Percentiles rank a stretch among this genome's conserved stretches.
phyloP scores from a whole-genome alignment of 2,888 invertebrate genomes.

The Camponotus fellah region DNA sequence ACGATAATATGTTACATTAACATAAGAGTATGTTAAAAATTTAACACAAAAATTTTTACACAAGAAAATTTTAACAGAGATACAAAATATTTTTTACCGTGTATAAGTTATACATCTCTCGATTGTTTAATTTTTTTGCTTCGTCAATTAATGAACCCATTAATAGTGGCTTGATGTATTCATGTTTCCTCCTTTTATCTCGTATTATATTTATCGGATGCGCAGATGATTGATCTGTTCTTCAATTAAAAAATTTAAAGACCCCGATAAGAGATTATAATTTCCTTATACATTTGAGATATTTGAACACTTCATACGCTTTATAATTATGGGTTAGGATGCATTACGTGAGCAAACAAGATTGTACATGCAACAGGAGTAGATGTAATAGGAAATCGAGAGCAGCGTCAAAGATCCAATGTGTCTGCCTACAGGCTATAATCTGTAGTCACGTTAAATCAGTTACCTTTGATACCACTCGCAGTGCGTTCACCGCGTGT shows the following conservation, averaged over 20 bases:
- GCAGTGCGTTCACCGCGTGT: not conserved
- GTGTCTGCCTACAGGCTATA: slow-evolving; percentile 24
- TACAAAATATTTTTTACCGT: too few species aligned
- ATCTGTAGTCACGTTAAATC: slow-evolving; percentile 60
- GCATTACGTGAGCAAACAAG: slow-evolving; percentile 17
- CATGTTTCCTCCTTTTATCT: not conserved
- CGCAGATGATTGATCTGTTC: not conserved
- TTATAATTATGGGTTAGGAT: slow-evolving; percentile 19
- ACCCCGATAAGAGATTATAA: not conserved
- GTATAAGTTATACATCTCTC: not conserved
- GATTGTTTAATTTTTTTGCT: not conserved
- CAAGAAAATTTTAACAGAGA: too few species aligned
- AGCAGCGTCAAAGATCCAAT: slow-evolving; percentile 38
- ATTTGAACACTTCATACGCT: not conserved
- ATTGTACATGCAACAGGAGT: slow-evolving; percentile 17
- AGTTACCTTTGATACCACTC: slow-evolving; percentile 40
- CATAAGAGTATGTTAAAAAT: too few species aligned
- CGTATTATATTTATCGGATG: not conserved
- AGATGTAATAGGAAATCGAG: slow-evolving; percentile 49
- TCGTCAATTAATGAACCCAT: not conserved
- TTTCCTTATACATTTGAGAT: slow-evolving; percentile 4
- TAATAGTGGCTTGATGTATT: not conserved
- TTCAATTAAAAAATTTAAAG: not conserved
- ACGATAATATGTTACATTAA: too few species aligned
- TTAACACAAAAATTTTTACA: too few species aligned